These are phyloP conservation scores for Struthio camelus DNA, from an alignment of 2,113 vertebrate species.

Conservation along the genomic window DNA sequence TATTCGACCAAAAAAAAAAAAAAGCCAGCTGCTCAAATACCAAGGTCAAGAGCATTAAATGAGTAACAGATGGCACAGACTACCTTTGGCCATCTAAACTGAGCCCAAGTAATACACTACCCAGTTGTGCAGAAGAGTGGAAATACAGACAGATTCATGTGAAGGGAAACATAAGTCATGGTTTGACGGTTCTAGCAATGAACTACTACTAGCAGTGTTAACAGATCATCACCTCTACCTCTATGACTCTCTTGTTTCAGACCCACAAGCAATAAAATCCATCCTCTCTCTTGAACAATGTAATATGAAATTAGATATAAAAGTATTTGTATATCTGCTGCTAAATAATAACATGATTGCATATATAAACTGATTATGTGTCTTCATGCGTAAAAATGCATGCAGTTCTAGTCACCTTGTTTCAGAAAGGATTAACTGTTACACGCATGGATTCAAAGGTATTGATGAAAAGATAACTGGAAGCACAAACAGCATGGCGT, in stretches of 20 bases:
- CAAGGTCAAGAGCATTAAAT: not conserved
- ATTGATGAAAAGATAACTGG: not conserved
- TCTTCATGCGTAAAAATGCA: not conserved
- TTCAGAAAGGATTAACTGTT: not conserved
- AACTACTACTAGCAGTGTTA: not conserved
- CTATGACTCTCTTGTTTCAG: not conserved
- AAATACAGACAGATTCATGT: not conserved
- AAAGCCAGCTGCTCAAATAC: conserved; percentile 22
- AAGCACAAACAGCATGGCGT: not conserved
- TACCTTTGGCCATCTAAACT: conserved; percentile 26
- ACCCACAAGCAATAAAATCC: not conserved
- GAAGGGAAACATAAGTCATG: not conserved
- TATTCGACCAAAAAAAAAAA: not conserved
- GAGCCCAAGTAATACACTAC: not conserved
- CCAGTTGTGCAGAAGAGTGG: conserved; percentile 13
- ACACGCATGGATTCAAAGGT: not conserved
- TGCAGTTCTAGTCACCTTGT: not conserved
- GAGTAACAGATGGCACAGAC: conserved; percentile 20
- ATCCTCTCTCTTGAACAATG: not conserved
- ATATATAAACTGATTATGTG: not conserved
- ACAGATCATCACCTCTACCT: not conserved
- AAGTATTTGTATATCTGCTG: not conserved
- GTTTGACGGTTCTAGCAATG: not conserved
- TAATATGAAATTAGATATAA: not conserved
- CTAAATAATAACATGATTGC: not conserved